Evolutionary conservation across 2,888 invertebrate genomes (phyloP).

Genomic region (Latheticus oryzae): DNA sequence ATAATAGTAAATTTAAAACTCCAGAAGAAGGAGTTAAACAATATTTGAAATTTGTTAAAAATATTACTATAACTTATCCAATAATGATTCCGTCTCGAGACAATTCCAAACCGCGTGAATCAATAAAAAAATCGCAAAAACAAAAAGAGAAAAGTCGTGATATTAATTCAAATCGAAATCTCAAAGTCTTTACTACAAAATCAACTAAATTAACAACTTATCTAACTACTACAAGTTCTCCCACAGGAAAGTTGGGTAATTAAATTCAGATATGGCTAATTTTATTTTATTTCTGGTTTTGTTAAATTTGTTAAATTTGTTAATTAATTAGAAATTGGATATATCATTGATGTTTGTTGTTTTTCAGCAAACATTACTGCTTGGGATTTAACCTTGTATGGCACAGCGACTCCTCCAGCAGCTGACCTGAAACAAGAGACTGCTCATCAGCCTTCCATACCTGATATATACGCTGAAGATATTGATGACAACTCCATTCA

Average conservation of each 20-base stretch:
- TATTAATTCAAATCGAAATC: conserved; percentile 63
- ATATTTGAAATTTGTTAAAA: conserved; percentile 63
- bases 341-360: conserved; percentile 19
- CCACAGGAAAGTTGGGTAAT: conserved; percentile 49
- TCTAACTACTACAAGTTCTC: conserved; percentile 45
- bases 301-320: conserved; percentile 26
- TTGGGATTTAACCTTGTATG: conserved; percentile 87
- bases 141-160: conserved; percentile 66
- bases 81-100: conserved; percentile 69
- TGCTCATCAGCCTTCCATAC: conserved; percentile 40
- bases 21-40: conserved; percentile 58
- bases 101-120: conserved; percentile 58
- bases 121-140: conserved; percentile 61
- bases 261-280: conserved; percentile 53
- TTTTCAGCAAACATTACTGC: conserved; percentile 72
- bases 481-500: conserved; percentile 69
- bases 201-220: conserved; percentile 54
- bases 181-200: conserved; percentile 59
- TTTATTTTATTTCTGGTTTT: conserved; percentile 49
- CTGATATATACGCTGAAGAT: conserved; percentile 60
- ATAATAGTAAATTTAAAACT: conserved; percentile 58
- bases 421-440: conserved; percentile 51
- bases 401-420: conserved; percentile 72
- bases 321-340: no score
- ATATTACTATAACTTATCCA: conserved; percentile 74